These are phyloP conservation scores for Aptenodytes forsteri DNA, from an alignment of 2,113 vertebrate species.

Conservation along the genomic window DNA sequence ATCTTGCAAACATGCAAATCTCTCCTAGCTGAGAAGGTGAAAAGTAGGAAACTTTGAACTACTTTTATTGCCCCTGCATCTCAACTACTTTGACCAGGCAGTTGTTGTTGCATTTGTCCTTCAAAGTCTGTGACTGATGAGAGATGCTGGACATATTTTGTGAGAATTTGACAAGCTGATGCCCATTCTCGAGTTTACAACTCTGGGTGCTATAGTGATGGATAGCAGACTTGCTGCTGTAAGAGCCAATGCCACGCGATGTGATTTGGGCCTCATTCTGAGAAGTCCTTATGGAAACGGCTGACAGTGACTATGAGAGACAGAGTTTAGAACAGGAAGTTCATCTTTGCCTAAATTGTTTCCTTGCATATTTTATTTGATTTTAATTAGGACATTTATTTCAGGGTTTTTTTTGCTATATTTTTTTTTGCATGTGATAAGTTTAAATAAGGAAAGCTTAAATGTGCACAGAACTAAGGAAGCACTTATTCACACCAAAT, in stretches of 20 bases:
- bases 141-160: background rate
- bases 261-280: background rate
- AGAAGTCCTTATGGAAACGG: background rate
- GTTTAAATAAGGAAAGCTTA: background rate
- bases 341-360: background rate
- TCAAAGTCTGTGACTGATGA: slow-evolving; percentile 23
- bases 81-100: background rate
- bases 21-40: background rate
- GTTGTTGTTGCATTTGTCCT: background rate
- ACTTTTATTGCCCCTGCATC: background rate
- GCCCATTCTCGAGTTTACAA: background rate
- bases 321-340: background rate
- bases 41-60: background rate
- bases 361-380: background rate
- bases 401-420: background rate
- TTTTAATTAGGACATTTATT: slow-evolving; percentile 4
- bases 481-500: background rate
- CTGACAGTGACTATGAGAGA: background rate
- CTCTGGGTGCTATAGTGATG: background rate
- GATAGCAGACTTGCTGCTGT: background rate
- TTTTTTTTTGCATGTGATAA: background rate
- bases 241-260: background rate
- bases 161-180: slow-evolving; percentile 36
- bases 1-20: background rate
- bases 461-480: background rate